Conservation (phyloP, 2,888 invertebrate species). For the Nephrotoma flavescens region DNA sequence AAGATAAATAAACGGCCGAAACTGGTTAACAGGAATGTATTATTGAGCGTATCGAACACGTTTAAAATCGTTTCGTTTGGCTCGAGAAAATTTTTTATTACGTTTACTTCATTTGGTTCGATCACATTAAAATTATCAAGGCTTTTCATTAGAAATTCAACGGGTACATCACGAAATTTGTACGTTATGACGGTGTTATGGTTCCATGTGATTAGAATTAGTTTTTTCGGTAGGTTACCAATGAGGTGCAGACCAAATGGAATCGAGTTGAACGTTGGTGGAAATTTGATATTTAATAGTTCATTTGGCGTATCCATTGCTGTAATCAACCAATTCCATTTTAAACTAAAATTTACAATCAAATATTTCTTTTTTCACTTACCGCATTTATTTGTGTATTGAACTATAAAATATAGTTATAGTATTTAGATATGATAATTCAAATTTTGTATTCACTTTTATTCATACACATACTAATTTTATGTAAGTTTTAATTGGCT, state of each 20-base stretch:
- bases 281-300: background rate
- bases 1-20: background rate
- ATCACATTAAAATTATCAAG: background rate
- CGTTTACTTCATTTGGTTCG: background rate
- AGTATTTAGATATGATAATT: background rate
- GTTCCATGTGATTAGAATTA: background rate
- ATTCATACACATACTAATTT: background rate
- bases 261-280: background rate
- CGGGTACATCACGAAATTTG: background rate
- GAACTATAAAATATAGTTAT: background rate
- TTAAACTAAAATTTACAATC: background rate
- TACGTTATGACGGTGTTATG: background rate
- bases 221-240: background rate
- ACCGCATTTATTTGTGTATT: background rate
- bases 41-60: background rate
- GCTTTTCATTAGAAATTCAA: background rate
- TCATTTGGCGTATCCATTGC: background rate
- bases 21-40: background rate
- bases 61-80: background rate
- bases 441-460: background rate
- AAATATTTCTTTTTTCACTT: background rate
- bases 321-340: background rate
- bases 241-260: background rate
- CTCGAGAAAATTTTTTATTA: background rate
- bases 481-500: background rate